Evolutionary conservation across 37 sponge, comb jelly and placozoan genomes (phyloP).

Genomic region (Cliona cf. orientalis): DNA sequence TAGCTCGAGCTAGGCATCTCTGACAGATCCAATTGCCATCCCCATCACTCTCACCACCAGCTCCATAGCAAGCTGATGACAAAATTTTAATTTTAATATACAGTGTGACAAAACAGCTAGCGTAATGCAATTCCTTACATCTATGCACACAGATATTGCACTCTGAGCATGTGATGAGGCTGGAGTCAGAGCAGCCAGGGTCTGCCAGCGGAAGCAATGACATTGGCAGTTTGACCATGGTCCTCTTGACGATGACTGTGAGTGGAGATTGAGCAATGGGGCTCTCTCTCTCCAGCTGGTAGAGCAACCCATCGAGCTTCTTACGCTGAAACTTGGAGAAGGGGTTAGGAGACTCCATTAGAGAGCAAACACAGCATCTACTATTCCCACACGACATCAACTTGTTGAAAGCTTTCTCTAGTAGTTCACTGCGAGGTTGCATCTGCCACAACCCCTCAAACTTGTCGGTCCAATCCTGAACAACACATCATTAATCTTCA

Average conservation of each 20-base stretch:
- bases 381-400: conserved; percentile 35
- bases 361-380: conserved; percentile 71
- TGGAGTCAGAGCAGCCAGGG: not conserved
- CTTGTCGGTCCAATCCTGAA: conserved; percentile 67
- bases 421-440: conserved; percentile 39
- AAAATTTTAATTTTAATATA: too few relatives aligned
- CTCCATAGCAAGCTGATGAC: conserved; percentile 81
- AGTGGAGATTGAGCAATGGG: not conserved
- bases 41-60: conserved; percentile 3
- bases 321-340: conserved; percentile 25
- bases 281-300: not conserved
- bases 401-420: conserved; percentile 79
- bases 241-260: conserved; percentile 35
- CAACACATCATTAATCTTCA: too few relatives aligned
- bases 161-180: conserved; percentile 51
- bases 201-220: conserved; percentile 10
- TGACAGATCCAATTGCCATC: conserved; percentile 61
- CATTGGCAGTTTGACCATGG: not conserved
- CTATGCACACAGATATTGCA: conserved; percentile 74
- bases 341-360: conserved; percentile 53
- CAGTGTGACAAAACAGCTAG: not conserved
- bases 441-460: conserved; percentile 79
- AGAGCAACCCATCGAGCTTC: conserved; percentile 11
- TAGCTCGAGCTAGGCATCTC: conserved; percentile 56
- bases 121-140: conserved; percentile 37